These are phyloP conservation scores for Puntigrus tetrazona DNA, from an alignment of 2,113 vertebrate genomes.

Conservation along the genomic window DNA sequence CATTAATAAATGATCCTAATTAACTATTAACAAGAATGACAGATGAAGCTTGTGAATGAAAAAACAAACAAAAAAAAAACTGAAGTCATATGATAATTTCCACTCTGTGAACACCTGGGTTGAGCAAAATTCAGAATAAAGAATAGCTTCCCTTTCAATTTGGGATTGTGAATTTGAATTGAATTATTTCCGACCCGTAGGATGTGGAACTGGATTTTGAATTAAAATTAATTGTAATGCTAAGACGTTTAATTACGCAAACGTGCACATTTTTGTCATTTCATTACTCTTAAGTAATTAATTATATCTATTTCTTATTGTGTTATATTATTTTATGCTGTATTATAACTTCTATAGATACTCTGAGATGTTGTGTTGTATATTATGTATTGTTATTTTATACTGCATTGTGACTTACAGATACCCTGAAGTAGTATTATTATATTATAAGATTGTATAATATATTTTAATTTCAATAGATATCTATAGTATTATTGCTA, in stretches of 20 bases:
- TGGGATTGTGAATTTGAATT: not conserved
- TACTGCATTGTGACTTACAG: no score
- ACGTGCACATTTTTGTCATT: not conserved
- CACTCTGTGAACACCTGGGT: slow-evolving; percentile 2
- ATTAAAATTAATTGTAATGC: not conserved
- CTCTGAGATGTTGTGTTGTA: no score
- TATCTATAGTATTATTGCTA: no score
- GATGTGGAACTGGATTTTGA: not conserved
- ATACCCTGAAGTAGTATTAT: no score
- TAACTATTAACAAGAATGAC: not conserved
- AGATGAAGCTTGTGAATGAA: not conserved
- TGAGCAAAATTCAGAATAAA: slow-evolving; percentile 30
- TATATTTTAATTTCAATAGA: no score
- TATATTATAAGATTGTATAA: no score
- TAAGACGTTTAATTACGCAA: not conserved
- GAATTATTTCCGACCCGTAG: not conserved
- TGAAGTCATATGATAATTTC: slow-evolving; percentile 63
- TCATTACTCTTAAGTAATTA: not conserved
- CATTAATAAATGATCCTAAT: not conserved
- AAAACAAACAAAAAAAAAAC: slow-evolving; percentile 56
- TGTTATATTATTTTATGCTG: no score
- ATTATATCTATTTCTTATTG: not conserved
- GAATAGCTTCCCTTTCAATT: not conserved
- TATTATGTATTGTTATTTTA: not conserved
- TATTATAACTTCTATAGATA: no score